phyloP scores from a whole-genome alignment of 2,888 invertebrate species.

The Amphimallon solstitiale region DNA sequence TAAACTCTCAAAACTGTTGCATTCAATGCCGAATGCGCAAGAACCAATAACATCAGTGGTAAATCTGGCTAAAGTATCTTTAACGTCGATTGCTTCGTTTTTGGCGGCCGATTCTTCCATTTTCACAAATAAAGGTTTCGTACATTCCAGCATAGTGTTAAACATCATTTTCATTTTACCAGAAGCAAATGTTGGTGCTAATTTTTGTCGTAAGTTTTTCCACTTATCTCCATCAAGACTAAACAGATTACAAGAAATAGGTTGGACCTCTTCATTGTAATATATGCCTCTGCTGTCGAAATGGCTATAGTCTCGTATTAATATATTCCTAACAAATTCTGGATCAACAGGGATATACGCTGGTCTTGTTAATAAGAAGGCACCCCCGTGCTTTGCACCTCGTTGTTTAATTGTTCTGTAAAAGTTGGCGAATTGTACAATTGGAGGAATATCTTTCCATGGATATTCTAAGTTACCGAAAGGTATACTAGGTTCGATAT shows the following conservation, averaged over 20 bases:
- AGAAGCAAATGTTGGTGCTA: conserved; percentile 65
- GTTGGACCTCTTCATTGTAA: conserved; percentile 59
- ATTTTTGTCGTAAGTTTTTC: conserved; percentile 64
- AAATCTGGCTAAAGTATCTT: conserved; percentile 52
- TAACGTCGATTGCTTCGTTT: conserved; percentile 44
- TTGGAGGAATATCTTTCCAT: background rate
- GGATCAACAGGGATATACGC: conserved; percentile 51
- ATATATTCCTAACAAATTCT: conserved; percentile 59
- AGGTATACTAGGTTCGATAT: conserved; percentile 24
- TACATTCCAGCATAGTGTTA: conserved; percentile 59
- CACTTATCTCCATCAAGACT: conserved; percentile 63
- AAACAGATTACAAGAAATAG: conserved; percentile 58
- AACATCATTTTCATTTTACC: conserved; percentile 66
- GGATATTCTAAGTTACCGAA: conserved; percentile 25
- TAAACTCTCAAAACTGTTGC: conserved; percentile 53
- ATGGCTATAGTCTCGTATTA: conserved; percentile 62
- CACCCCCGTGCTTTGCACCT: conserved; percentile 34
- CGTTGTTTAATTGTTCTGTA: conserved; percentile 29
- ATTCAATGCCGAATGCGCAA: conserved; percentile 59
- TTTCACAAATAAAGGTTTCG: conserved; percentile 49
- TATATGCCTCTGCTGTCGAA: conserved; percentile 62
- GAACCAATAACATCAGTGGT: conserved; percentile 60
- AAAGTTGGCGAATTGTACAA: conserved; percentile 32
- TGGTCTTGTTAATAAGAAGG: conserved; percentile 37
- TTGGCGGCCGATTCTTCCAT: conserved; percentile 41